Evolutionary conservation across 2,113 vertebrate genomes (phyloP).

Genomic region (Heterocephalus glaber): DNA sequence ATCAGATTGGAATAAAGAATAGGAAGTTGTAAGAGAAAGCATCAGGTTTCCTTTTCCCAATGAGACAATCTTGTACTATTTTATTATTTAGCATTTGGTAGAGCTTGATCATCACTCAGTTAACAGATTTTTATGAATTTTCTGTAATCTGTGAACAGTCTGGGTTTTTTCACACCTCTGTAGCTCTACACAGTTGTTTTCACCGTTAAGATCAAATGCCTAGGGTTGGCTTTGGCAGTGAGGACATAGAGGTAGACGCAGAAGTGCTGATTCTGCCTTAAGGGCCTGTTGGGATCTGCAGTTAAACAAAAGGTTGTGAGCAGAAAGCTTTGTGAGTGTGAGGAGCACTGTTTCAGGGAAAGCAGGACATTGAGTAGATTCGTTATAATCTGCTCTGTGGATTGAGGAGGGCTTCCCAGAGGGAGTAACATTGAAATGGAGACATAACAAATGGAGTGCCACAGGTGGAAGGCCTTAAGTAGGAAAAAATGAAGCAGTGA

Average conservation of each 20-base stretch:
- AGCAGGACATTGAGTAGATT: neutral
- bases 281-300: neutral
- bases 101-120: neutral
- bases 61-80: neutral
- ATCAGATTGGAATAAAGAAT: slow-evolving; percentile 5
- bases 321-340: neutral
- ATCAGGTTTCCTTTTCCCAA: slow-evolving; percentile 15
- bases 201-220: neutral
- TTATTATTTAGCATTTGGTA: neutral
- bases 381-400: neutral
- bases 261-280: neutral
- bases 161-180: slow-evolving; percentile 7
- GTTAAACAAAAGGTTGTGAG: neutral
- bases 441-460: neutral
- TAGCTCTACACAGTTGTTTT: slow-evolving; percentile 18
- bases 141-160: neutral
- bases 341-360: neutral
- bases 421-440: slow-evolving; percentile 15
- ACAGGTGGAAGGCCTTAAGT: neutral
- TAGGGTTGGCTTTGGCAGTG: neutral
- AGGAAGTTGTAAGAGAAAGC: neutral
- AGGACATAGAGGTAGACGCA: neutral
- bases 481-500: neutral
- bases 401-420: neutral
- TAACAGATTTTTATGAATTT: slow-evolving; percentile 45